phyloP scores from a whole-genome alignment of 2,888 invertebrate species.

The Drosophila paranaensis region DNA sequence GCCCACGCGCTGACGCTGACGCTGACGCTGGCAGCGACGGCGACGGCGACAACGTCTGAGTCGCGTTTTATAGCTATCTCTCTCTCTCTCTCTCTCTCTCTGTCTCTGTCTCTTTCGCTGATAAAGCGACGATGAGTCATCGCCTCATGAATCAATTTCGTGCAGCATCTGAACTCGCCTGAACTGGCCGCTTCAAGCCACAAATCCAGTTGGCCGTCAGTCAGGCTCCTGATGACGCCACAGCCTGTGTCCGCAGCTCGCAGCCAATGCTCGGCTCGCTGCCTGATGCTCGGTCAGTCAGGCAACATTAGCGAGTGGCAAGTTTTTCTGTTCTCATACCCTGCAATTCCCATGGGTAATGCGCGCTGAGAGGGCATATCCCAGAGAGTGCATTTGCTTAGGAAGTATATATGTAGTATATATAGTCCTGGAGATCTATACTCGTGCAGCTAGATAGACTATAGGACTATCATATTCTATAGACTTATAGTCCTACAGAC shows the following conservation, averaged over 20 bases:
- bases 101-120: constrained; percentile 24
- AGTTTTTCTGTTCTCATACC: constrained; percentile 17
- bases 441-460: no score
- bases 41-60: constrained; percentile 15
- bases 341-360: constrained; percentile 2
- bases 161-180: constrained; percentile 63
- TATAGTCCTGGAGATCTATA: not conserved
- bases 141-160: constrained; percentile 66
- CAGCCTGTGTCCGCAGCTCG: constrained; percentile 7
- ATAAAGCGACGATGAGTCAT: constrained; percentile 61
- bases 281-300: constrained; percentile 8
- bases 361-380: not conserved
- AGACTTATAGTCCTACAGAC: no score
- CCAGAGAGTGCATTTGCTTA: not conserved
- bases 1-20: constrained; percentile 45
- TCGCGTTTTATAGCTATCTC: constrained; percentile 9
- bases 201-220: constrained; percentile 21
- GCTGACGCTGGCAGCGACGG: not conserved
- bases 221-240: constrained; percentile 35
- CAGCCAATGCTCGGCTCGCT: not conserved
- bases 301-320: constrained; percentile 40
- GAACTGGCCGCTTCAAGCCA: constrained; percentile 38
- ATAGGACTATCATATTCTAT: no score
- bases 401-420: not conserved
- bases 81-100: constrained; percentile 9